A percentile compares a stretch with the other conserved stretches of the same genome.
Evolutionary conservation across 92 coral and sea anemone genomes (phyloP).

Genomic region (Parazoanthus swiftii): DNA sequence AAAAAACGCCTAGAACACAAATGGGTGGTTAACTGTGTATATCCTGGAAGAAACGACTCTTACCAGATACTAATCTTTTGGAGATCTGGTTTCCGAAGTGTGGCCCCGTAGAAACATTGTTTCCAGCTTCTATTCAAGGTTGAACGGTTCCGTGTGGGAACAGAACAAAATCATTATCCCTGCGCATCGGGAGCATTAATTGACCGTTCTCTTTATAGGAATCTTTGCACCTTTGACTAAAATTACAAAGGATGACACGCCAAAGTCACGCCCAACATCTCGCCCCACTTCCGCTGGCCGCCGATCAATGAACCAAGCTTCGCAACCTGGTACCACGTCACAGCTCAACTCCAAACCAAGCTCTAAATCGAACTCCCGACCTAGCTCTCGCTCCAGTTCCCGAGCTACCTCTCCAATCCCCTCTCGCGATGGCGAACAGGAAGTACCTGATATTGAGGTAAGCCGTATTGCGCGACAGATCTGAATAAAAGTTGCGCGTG

Average conservation of each 20-base stretch:
- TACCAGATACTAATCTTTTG: too few relatives aligned
- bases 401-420: constrained; percentile 65
- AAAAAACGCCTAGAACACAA: too few relatives aligned
- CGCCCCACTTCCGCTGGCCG: constrained; percentile 82
- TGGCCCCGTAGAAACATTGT: neutral
- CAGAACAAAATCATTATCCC: neutral
- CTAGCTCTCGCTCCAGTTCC: constrained; percentile 85
- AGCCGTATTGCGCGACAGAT: neutral
- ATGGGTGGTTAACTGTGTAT: too few relatives aligned
- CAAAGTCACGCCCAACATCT: constrained; percentile 63
- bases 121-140: neutral
- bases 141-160: neutral
- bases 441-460: constrained; percentile 57
- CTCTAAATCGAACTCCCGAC: constrained; percentile 59
- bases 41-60: too few relatives aligned
- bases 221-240: constrained; percentile 92
- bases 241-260: constrained; percentile 63
- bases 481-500: too few relatives aligned
- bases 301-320: constrained; percentile 49
- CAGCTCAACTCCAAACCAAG: constrained; percentile 59
- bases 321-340: constrained; percentile 44
- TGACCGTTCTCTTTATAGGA: constrained; percentile 47
- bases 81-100: too few relatives aligned
- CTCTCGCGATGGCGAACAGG: constrained; percentile 44
- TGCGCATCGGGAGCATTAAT: too few relatives aligned